Percentiles rank a stretch among this genome's conserved stretches.
These are phyloP conservation scores for Champsocephalus esox DNA, from an alignment of 2,797 vertebrate genomes.

Conservation along the genomic window DNA sequence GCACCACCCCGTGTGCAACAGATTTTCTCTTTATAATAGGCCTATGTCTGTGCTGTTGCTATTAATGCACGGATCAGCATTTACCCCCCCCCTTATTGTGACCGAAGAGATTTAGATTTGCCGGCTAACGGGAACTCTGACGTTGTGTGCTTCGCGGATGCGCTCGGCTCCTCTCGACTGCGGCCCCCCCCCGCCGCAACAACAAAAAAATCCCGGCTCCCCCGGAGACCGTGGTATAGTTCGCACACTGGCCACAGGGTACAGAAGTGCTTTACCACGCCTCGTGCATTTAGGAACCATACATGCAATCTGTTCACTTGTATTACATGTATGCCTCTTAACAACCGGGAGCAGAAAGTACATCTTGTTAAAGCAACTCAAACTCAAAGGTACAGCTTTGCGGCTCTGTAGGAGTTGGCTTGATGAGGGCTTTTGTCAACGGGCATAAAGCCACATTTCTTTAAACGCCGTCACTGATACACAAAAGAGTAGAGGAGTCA, in stretches of 20 bases:
- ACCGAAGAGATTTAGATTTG: too few species aligned
- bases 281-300: not conserved
- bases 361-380: not conserved
- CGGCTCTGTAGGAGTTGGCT: not conserved
- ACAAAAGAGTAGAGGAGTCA: not conserved
- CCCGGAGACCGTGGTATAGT: too few species aligned
- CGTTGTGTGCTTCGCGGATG: too few species aligned
- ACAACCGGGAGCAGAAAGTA: slow-evolving; percentile 5
- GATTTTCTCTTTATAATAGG: too few species aligned
- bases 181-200: too few species aligned
- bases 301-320: not conserved
- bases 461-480: not conserved
- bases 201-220: too few species aligned
- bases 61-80: too few species aligned
- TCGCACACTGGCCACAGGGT: slow-evolving; percentile 1
- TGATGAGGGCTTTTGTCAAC: not conserved
- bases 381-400: not conserved
- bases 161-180: too few species aligned
- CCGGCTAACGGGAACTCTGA: too few species aligned
- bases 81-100: too few species aligned
- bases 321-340: not conserved
- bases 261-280: not conserved
- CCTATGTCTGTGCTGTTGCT: too few species aligned
- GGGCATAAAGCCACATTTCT: not conserved
- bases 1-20: too few species aligned